These are phyloP conservation scores for Brachypterus glaber DNA, from an alignment of 2,888 invertebrate species.

Conservation along the genomic window DNA sequence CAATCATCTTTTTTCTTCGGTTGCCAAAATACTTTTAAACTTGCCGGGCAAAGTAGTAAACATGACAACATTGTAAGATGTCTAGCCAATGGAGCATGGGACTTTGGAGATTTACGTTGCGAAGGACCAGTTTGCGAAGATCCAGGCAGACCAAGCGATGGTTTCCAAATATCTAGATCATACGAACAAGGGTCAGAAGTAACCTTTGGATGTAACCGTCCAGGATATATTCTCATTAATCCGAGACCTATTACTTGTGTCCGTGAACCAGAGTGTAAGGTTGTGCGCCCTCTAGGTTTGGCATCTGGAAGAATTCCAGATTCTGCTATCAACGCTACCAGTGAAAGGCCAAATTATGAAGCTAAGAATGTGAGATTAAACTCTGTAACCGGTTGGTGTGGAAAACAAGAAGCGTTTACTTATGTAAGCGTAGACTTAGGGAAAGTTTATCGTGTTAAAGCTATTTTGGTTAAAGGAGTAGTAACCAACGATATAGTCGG, in stretches of 20 bases:
- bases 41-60: constrained; percentile 84
- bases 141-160: constrained; percentile 89
- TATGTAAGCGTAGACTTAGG: constrained; percentile 93
- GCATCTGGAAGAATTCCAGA: constrained; percentile 90
- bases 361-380: constrained; percentile 80
- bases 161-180: constrained; percentile 72
- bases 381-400: constrained; percentile 93
- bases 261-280: constrained; percentile 87
- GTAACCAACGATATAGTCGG: constrained; percentile 93
- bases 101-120: constrained; percentile 90
- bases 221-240: constrained; percentile 88
- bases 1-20: constrained; percentile 94
- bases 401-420: constrained; percentile 93
- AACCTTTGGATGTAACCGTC: constrained; percentile 78
- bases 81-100: constrained; percentile 90
- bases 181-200: constrained; percentile 88
- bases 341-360: constrained; percentile 85
- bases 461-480: constrained; percentile 87
- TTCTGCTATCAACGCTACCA: constrained; percentile 90
- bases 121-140: constrained; percentile 96
- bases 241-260: constrained; percentile 84
- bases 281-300: constrained; percentile 82
- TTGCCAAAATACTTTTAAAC: constrained; percentile 90
- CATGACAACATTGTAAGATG: constrained; percentile 90
- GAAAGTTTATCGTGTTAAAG: constrained; percentile 84